Base-by-base conservation (phyloP, 2,797 vertebrate genomes). In the Anguilla megastoma region DNA sequence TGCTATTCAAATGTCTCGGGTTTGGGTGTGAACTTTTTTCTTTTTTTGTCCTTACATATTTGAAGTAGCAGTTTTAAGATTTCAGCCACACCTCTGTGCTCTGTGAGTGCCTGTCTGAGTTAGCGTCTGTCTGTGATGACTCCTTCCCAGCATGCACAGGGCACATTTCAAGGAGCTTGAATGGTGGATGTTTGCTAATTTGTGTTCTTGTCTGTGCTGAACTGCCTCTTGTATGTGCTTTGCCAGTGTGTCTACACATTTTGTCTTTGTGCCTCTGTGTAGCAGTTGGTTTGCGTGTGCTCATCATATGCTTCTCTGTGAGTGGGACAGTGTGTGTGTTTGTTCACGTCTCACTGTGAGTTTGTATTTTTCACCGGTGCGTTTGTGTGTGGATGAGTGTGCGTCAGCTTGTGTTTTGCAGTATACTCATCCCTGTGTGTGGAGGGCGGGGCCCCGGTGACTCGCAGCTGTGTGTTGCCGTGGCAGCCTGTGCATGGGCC, bases 401-500 rank as follows among this genome's bases (percentile, higher is more conserved):
- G 86, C 24, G 58, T 86, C 36, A 52, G 66, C n/a, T 41, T 12
- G 2, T n/a, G 27, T 56, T 84, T 27, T 36, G 27, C 10, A 8
- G 50, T 16, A 12, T 12, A 54, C 48, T 54, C n/a, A 6, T 21
- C 48, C 86, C 24, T 6, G 50, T 48, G 9, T 36, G 18, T 33
- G 58, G 45, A 10, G 54, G 33, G 48, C 7, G 33, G 48, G 30
- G 85, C 45, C 18, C 24, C 0, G 76, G 30, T 18, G 21, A 66
- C 30, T 56, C 30, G 71, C 95, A 95, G 94, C 94, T 94, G 94
- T 92, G 92, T 88, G 74, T 91, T 85, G 89, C 85, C 48, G 33
- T 86, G 74, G 86, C 71, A 52, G 79, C 66, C 52, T 76, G 69
- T 45, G 30, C 85, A 1, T 41, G 60, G 9, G 41, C 21, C 45